phyloP scores from a whole-genome alignment of 2,113 vertebrate species.

The Cygnus buccinator region DNA sequence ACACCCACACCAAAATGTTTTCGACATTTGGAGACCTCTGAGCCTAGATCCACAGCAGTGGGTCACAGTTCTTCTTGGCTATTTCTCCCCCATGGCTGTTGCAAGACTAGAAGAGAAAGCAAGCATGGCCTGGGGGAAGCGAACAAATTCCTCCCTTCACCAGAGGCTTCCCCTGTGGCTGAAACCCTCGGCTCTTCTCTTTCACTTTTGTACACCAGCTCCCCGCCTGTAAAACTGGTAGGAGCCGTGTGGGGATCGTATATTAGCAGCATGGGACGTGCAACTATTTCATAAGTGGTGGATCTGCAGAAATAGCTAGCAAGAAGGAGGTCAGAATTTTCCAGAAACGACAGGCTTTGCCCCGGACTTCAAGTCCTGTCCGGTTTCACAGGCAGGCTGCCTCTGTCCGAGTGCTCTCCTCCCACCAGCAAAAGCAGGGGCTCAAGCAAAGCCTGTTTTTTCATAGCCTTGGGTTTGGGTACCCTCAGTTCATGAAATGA shows the following conservation, averaged over 20 bases:
- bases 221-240: not conserved
- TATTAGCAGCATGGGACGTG: not conserved
- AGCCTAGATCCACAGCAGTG: not conserved
- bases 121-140: not conserved
- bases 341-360: constrained; percentile 14
- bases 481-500: not conserved
- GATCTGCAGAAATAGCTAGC: not conserved
- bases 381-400: not conserved
- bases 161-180: not conserved
- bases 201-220: not conserved
- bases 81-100: not conserved
- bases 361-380: not conserved
- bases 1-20: not conserved
- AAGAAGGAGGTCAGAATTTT: constrained; percentile 13
- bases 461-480: not conserved
- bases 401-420: not conserved
- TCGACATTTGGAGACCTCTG: not conserved
- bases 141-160: not conserved
- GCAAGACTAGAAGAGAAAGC: not conserved
- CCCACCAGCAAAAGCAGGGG: not conserved
- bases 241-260: not conserved
- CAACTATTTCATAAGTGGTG: not conserved
- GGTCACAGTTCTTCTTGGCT: not conserved
- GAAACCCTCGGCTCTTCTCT: not conserved
- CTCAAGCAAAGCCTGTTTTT: not conserved